Evolutionary conservation across 2,113 vertebrate genomes (phyloP).

Genomic region (Platycercus adscitus): DNA sequence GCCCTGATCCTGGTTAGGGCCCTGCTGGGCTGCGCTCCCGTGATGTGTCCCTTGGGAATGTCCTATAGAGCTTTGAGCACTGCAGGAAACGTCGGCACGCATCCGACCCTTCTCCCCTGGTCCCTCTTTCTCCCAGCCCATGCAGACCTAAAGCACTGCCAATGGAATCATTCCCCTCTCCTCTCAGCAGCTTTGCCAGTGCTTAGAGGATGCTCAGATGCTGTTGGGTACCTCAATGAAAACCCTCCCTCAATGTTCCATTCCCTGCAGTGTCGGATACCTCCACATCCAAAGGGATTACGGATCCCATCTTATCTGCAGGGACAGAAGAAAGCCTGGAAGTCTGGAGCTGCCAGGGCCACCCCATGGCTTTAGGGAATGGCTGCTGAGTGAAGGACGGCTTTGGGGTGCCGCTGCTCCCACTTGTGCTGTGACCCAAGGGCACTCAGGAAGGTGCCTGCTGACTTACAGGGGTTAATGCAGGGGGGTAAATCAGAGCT

Average conservation of each 20-base stretch:
- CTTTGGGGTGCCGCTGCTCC: neutral
- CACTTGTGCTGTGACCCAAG: fast-evolving
- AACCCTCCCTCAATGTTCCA: fast-evolving
- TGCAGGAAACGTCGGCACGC: fast-evolving
- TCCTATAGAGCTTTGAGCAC: neutral
- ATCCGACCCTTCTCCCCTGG: fast-evolving
- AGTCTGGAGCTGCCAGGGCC: neutral
- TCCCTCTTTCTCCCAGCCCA: neutral
- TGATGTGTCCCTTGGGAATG: neutral
- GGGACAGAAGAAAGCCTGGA: fast-evolving
- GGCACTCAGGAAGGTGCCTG: fast-evolving
- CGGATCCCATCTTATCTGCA: fast-evolving
- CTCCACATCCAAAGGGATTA: fast-evolving
- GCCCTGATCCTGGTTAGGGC: neutral
- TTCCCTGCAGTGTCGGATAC: fast-evolving
- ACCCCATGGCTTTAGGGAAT: neutral
- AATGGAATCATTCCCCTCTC: fast-evolving
- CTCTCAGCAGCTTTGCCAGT: neutral
- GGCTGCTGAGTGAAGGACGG: neutral
- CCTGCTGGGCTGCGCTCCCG: neutral
- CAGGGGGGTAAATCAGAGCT: neutral
- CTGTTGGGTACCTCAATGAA: fast-evolving
- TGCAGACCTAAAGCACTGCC: fast-evolving
- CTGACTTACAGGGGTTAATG: neutral
- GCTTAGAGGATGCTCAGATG: fast-evolving